These are phyloP conservation scores for Zosterops pallidus DNA, from an alignment of 2,113 vertebrate genomes.

Conservation along the genomic window DNA sequence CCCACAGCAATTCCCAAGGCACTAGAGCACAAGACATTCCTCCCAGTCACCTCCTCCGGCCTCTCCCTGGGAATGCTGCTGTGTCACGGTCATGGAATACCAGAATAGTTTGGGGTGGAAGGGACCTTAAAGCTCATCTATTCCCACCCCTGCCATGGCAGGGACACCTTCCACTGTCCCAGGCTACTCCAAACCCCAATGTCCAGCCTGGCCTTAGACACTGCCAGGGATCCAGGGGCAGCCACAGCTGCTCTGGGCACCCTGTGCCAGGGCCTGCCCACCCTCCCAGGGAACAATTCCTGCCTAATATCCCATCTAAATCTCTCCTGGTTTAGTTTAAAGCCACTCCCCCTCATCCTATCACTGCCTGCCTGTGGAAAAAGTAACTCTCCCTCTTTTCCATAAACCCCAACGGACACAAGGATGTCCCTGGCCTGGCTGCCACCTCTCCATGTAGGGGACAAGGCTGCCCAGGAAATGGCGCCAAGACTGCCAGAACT, in stretches of 20 bases:
- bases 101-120: not conserved
- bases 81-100: not conserved
- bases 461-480: not conserved
- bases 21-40: not conserved
- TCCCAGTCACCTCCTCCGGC: not conserved
- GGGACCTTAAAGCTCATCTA: fast-evolving
- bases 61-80: not conserved
- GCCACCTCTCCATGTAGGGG: not conserved
- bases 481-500: not conserved
- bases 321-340: not conserved
- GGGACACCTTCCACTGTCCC: not conserved
- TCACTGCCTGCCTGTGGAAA: not conserved
- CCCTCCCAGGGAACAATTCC: no score
- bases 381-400: not conserved
- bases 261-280: not conserved
- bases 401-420: not conserved
- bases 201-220: not conserved
- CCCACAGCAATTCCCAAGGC: not conserved
- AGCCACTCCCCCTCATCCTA: not conserved
- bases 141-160: not conserved
- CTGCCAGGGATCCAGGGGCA: not conserved
- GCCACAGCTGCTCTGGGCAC: not conserved
- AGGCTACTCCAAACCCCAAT: not conserved
- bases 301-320: not conserved
- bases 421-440: not conserved